A percentile compares a stretch with the other conserved stretches of the same genome.
phyloP scores from a whole-genome alignment of 2,888 invertebrate species.

The Spilosoma lubricipeda region DNA sequence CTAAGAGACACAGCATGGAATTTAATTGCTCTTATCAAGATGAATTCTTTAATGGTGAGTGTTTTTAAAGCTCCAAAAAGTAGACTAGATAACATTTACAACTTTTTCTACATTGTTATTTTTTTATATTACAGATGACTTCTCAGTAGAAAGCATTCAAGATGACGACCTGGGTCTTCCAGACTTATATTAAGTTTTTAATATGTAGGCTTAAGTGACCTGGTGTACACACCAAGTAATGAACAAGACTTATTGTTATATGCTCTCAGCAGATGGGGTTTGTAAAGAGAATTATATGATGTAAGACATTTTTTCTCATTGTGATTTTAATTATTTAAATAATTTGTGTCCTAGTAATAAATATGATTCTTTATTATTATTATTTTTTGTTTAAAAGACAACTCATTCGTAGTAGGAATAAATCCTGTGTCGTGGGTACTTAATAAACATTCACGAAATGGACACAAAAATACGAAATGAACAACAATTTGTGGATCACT shows the following conservation, averaged over 20 bases:
- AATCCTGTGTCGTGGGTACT: too few relatives aligned
- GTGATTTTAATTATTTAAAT: not conserved
- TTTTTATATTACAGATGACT: slow-evolving; percentile 71
- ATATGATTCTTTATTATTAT: not conserved
- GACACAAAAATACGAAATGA: too few relatives aligned
- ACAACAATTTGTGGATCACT: too few relatives aligned
- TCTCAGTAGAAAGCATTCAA: slow-evolving; percentile 68
- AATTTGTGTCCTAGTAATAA: slow-evolving; percentile 1
- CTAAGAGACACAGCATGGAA: slow-evolving; percentile 60
- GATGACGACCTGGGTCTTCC: slow-evolving; percentile 73
- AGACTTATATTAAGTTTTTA: slow-evolving; percentile 58
- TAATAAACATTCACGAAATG: too few relatives aligned
- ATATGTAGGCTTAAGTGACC: slow-evolving; percentile 25
- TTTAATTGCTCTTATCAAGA: slow-evolving; percentile 73
- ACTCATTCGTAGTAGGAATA: too few relatives aligned
- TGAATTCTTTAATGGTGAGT: slow-evolving; percentile 75
- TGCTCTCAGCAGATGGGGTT: slow-evolving; percentile 2
- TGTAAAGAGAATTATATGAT: slow-evolving; percentile 4
- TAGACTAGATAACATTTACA: not conserved
- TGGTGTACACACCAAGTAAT: slow-evolving; percentile 19
- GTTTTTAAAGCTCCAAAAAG: not conserved
- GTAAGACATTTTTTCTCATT: not conserved
- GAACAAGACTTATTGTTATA: slow-evolving; percentile 8
- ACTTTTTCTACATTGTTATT: not conserved
- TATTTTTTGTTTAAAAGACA: not conserved